These are phyloP conservation scores for Euspilapteryx auroguttella DNA, from an alignment of 2,888 invertebrate genomes.

Conservation along the genomic window DNA sequence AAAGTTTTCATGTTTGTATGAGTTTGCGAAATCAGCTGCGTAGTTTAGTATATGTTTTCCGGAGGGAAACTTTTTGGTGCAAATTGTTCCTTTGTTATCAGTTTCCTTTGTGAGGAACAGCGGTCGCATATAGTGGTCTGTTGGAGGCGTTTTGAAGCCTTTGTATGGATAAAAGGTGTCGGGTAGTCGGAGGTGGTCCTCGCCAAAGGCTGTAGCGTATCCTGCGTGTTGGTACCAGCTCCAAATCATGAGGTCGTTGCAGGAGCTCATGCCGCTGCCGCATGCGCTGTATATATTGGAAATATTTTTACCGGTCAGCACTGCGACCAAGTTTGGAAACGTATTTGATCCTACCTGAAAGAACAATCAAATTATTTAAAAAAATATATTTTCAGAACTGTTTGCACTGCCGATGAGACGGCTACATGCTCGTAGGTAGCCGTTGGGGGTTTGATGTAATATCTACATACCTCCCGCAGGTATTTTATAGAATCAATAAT, in stretches of 20 bases:
- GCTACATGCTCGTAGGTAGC: too few relatives aligned
- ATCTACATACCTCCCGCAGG: too few relatives aligned
- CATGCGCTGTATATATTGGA: slow-evolving; percentile 50
- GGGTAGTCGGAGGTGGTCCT: slow-evolving; percentile 67
- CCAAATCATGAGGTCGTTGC: slow-evolving; percentile 77
- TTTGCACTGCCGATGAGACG: too few relatives aligned
- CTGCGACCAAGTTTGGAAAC: slow-evolving; percentile 82
- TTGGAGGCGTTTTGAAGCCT: slow-evolving; percentile 73
- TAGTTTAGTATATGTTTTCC: slow-evolving; percentile 68
- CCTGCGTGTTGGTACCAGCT: slow-evolving; percentile 67
- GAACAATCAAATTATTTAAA: slow-evolving; percentile 4
- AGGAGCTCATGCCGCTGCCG: slow-evolving; percentile 45
- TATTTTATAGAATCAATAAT: too few relatives aligned
- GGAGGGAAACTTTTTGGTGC: slow-evolving; percentile 47
- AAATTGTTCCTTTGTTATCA: slow-evolving; percentile 29
- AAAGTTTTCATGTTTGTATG: slow-evolving; percentile 61
- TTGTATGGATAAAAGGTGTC: slow-evolving; percentile 61
- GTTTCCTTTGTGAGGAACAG: slow-evolving; percentile 68
- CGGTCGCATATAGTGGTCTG: slow-evolving; percentile 79
- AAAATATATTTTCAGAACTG: too few relatives aligned
- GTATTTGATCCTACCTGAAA: slow-evolving; percentile 80
- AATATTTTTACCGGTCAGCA: slow-evolving; percentile 69
- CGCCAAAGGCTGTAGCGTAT: slow-evolving; percentile 76
- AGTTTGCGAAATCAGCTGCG: slow-evolving; percentile 63
- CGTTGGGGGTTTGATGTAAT: too few relatives aligned